phyloP scores from a whole-genome alignment of 2,797 vertebrate species.

The Toxotes lorentzi region DNA sequence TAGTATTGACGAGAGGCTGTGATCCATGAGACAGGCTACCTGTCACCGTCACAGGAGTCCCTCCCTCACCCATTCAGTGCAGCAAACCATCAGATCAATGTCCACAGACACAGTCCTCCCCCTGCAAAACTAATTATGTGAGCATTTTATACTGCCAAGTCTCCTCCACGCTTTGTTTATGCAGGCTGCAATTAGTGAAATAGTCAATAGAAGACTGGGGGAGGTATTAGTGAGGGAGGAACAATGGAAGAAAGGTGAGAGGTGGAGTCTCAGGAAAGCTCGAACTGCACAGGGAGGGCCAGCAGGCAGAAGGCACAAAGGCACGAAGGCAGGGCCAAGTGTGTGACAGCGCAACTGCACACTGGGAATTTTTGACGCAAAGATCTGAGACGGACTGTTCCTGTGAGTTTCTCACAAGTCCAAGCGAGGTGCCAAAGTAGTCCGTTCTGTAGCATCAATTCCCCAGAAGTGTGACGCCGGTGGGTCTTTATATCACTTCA shows the following conservation, averaged over 20 bases:
- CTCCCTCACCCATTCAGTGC: slow-evolving; percentile 73
- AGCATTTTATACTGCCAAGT: slow-evolving; percentile 81
- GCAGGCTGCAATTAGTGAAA: slow-evolving; percentile 87
- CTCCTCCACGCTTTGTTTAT: slow-evolving; percentile 82
- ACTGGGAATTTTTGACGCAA: slow-evolving; percentile 19
- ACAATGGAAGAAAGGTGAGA: slow-evolving; percentile 65
- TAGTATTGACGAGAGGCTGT: slow-evolving; percentile 79
- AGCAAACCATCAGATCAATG: slow-evolving; percentile 84
- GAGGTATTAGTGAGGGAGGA: slow-evolving; percentile 79
- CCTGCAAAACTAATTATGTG: slow-evolving; percentile 86
- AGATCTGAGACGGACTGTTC: slow-evolving; percentile 47
- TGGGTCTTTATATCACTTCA: slow-evolving; percentile 83
- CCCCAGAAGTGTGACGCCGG: slow-evolving; percentile 67
- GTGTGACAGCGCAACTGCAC: slow-evolving; percentile 31
- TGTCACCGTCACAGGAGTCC: slow-evolving; percentile 76
- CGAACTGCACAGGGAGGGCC: slow-evolving; percentile 28
- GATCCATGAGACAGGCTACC: slow-evolving; percentile 85
- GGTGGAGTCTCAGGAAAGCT: slow-evolving; percentile 56
- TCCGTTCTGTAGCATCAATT: slow-evolving; percentile 67
- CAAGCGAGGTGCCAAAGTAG: slow-evolving; percentile 55
- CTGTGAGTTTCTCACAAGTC: slow-evolving; percentile 69
- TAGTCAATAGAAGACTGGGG: slow-evolving; percentile 90
- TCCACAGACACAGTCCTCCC: slow-evolving; percentile 65
- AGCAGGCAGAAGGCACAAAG: slow-evolving; percentile 18
- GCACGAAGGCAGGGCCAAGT: slow-evolving; percentile 6